Evolutionary conservation across 1,140 invertebrate species (phyloP).

Genomic region (Drosophila pandora): DNA sequence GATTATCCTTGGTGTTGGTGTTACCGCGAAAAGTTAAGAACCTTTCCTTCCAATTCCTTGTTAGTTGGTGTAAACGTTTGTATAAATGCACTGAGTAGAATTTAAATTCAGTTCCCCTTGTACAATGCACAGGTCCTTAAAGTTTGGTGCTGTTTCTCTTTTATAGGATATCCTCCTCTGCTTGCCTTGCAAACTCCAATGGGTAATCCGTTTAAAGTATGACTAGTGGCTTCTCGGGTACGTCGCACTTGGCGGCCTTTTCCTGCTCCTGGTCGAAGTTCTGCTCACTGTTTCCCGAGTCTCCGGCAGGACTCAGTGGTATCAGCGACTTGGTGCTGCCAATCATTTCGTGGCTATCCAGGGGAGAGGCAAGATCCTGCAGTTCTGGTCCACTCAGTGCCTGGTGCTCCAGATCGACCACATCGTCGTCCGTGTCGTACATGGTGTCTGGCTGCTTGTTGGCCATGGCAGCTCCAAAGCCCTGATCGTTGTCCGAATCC

Average conservation of each 20-base stretch:
- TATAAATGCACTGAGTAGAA: conserved; percentile 68
- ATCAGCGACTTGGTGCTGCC: conserved; percentile 80
- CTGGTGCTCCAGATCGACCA: conserved; percentile 63
- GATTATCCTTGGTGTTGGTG: conserved; percentile 23
- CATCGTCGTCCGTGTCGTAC: conserved; percentile 74
- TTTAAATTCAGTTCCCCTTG: conserved; percentile 66
- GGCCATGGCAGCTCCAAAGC: conserved; percentile 42
- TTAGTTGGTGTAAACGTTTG: conserved; percentile 36
- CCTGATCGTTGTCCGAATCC: conserved; percentile 79
- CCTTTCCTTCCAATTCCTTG: conserved; percentile 17
- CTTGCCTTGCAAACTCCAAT: background rate
- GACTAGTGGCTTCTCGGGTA: conserved; percentile 77
- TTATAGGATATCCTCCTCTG: background rate
- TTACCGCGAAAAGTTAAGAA: conserved; percentile 10
- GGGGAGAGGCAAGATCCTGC: conserved; percentile 11
- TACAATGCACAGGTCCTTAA: conserved; percentile 57
- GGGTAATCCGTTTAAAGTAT: conserved; percentile 57
- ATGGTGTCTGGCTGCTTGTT: conserved; percentile 43
- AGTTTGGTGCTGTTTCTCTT: conserved; percentile 49
- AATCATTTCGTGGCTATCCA: conserved; percentile 70
- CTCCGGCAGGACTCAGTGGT: conserved; percentile 70
- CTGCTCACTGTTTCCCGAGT: conserved; percentile 49
- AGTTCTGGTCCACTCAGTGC: conserved; percentile 37
- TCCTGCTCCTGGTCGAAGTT: conserved; percentile 66
- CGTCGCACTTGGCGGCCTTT: conserved; percentile 73